Evolutionary conservation across 30 jellyfish, hydroid and myxozoan genomes (phyloP), one percentile per base, ranked within the genome.

Genomic region (Catostylus mosaicus): DNA sequence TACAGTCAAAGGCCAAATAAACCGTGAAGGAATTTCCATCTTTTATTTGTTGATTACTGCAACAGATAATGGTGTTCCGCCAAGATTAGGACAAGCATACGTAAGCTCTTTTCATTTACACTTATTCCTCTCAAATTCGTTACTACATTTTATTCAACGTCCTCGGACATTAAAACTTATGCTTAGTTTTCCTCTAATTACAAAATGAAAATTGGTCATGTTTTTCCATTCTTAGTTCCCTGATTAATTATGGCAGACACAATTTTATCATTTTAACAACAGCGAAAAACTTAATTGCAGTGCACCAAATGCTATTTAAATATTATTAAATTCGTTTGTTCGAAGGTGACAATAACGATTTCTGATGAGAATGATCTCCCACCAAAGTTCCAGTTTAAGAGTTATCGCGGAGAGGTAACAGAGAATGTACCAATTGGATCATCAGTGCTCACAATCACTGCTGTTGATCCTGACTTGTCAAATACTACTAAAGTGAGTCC

Each of bases 351-450:
- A 12, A 70, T 93, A 10, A 84, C 94, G 20, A 66, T 93, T 19
- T 80, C 29, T 22, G 96, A 93, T 84, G 95, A 35, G n/a, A 93
- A 93, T 84, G 99, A 93, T 82, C 47, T 79, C 0, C 79, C 88
- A 4, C 99, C 99, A 27, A 74, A 24, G 60, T 94, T 94, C 79
- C 66, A 71, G 63, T 62, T 77, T 57, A 62, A 20, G 38, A 64
- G 79, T 48, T 85, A 85, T 66, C 73, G 82, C 31, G 85, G 77
- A 12, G 96, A 85, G 48, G 80, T 85, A 11, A 47, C 34, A 19
- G 96, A 85, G 37, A 75, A 85, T 66, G 60, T 75, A 4, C 64
- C 64, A 3, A 20, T 33, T 61, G 96, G 96, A 3, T 46, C 81
- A 24, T 26, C 74, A 3, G 85, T 85, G 18, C 30, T 68, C 67